Base-by-base conservation (phyloP, 1,140 invertebrate species). In the Leptoteleia sp. region DNA sequence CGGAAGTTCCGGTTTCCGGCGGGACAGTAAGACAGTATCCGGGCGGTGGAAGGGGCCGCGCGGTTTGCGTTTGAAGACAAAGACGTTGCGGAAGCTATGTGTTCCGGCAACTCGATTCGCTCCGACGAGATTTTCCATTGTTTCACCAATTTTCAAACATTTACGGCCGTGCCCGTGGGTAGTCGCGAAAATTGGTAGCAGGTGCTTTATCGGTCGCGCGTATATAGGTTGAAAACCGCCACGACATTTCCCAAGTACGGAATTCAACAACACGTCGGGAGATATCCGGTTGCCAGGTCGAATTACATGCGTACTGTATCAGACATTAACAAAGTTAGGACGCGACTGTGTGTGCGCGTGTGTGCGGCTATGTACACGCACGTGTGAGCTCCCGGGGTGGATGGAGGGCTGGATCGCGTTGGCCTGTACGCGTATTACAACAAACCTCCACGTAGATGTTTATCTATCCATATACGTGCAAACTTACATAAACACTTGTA, bases 111-210 rank as follows among this genome's bases (percentile, higher is more conserved):
- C 76, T 79, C 62, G 64, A 79, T 79, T 79, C 68, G 62, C 54
- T 72, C 68, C 62, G 68, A 79, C 50, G 68, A 73, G 52, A 73
- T 70, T 75, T 79, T 79, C 76, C 59, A 79, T 79, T 79, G 76
- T 79, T 79, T 75, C 76, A 54, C 62, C 76, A 75, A 79, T 79
- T 79, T 75, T 73, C 76, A 55, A n/a, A 73, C 68, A 55, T 79
- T 79, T 73, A 72, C 76, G 67, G 48, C 25, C 54, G 47, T 52
- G 50, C 31, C 67, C 48, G 37, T 16, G 45, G n/a, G 61, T 48
- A 67, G 42, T 62, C 54, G 61, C 55, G 76, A 72, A 73, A 78
- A 78, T 78, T 78, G 76, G 76, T 78, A 70, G 67, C 76, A 78
- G 76, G 76, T 72, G 73, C 73, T 77, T 70, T 70, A 70, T 70